phyloP scores from a whole-genome alignment of 2,113 vertebrate species.

The Anas platyrhynchos region DNA sequence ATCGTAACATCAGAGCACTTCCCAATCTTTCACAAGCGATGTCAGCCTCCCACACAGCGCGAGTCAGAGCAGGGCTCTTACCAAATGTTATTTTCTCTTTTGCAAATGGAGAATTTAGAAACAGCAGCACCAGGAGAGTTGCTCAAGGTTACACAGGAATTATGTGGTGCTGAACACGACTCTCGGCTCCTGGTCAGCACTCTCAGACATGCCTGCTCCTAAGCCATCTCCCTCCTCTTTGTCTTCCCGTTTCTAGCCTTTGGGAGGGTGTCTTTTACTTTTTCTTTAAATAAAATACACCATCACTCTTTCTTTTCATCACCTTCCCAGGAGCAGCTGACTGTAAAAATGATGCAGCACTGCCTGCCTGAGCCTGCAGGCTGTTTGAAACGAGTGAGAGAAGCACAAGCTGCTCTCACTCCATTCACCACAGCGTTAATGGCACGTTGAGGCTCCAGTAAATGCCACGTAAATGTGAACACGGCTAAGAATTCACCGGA shows the following conservation, averaged over 20 bases:
- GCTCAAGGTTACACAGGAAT: fast-evolving
- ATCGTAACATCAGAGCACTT: not conserved
- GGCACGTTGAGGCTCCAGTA: not conserved
- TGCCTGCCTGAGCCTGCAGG: not conserved
- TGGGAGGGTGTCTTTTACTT: not conserved
- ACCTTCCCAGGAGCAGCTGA: not conserved
- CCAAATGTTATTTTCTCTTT: not conserved
- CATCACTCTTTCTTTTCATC: not conserved
- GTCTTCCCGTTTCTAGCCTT: not conserved
- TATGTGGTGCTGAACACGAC: fast-evolving
- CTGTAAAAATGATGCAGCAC: not conserved
- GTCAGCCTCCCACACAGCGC: not conserved
- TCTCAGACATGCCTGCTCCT: not conserved
- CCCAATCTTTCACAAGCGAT: not conserved
- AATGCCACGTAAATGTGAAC: fast-evolving
- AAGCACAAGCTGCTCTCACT: not conserved
- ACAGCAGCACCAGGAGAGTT: not conserved
- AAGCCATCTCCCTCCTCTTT: not conserved
- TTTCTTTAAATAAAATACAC: not conserved
- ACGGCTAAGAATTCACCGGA: not conserved
- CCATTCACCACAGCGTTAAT: no score
- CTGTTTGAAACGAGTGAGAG: not conserved
- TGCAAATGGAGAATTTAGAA: not conserved
- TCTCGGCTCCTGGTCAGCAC: fast-evolving
- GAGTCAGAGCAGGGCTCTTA: not conserved